Percentiles rank a stretch among this genome's conserved stretches.
phyloP scores from a whole-genome alignment of 2,113 vertebrate species.

The Ploceus nigricollis region DNA sequence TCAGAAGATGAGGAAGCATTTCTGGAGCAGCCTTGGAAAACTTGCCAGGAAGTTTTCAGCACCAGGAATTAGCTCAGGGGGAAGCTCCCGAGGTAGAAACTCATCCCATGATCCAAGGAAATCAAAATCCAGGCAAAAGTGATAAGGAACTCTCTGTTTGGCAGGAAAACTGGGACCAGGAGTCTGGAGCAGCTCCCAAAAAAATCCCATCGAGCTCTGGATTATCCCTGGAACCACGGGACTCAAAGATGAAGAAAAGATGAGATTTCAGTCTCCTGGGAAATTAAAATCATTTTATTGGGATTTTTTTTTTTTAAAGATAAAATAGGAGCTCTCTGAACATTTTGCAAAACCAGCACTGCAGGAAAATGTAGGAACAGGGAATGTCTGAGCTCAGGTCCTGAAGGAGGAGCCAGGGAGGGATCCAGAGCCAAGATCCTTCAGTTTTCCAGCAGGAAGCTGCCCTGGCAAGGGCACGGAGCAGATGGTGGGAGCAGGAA shows the following conservation, averaged over 20 bases:
- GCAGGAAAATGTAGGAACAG: not conserved
- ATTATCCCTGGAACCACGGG: not conserved
- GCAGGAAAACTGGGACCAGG: not conserved
- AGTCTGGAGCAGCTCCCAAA: not conserved
- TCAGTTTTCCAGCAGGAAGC: not conserved
- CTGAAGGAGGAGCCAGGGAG: not conserved
- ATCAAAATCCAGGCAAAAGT: not conserved
- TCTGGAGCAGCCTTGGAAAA: not conserved
- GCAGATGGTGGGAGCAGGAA: conserved; percentile 38
- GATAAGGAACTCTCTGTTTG: not conserved
- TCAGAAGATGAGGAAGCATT: not conserved
- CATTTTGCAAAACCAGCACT: not conserved
- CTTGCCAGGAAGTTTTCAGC: not conserved
- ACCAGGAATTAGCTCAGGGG: not conserved
- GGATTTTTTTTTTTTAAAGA: not conserved
- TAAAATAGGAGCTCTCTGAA: not conserved
- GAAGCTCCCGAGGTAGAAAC: not conserved
- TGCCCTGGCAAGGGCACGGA: not conserved
- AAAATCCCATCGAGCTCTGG: not conserved
- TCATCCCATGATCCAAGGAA: not conserved
- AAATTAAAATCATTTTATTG: not conserved
- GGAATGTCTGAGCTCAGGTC: not conserved
- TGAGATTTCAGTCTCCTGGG: not conserved
- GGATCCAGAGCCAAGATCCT: not conserved
- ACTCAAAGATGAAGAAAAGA: not conserved